Conservation (phyloP, 2,888 invertebrate genomes). For the Horisme vitalbata region DNA sequence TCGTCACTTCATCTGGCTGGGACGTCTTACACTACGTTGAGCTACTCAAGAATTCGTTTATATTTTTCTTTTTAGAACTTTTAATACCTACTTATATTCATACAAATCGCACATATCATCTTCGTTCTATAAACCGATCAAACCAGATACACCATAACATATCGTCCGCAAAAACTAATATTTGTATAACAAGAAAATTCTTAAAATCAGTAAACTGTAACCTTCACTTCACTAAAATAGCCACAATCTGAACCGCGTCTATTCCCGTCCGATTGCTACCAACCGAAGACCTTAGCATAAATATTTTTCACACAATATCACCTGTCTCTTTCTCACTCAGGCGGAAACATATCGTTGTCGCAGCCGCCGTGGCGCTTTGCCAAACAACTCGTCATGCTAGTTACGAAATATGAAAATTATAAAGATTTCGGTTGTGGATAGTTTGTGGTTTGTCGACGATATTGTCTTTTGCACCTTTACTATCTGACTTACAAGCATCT, state of each 20-base stretch:
- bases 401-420: constrained; percentile 79
- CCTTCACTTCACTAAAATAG: constrained; percentile 75
- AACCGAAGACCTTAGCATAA: constrained; percentile 81
- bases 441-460: constrained; percentile 6
- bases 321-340: constrained; percentile 69
- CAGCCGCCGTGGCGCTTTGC: constrained; percentile 63
- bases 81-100: no score
- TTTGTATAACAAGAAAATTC: constrained; percentile 37
- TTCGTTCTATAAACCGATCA: no score
- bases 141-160: constrained; percentile 16
- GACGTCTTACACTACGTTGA: no score
- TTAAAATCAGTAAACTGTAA: constrained; percentile 48
- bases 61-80: no score
- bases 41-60: no score
- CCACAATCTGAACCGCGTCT: constrained; percentile 51
- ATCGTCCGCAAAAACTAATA: constrained; percentile 14
- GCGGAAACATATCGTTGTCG: constrained; percentile 61
- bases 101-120: no score
- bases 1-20: no score
- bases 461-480: background rate
- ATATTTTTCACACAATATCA: constrained; percentile 80
- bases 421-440: constrained; percentile 50
- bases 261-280: constrained; percentile 66
- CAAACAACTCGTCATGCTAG: constrained; percentile 55
- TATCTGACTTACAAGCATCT: no score